Percentiles rank a stretch among this genome's conserved stretches.
phyloP scores from a whole-genome alignment of 2,888 invertebrate genomes.

The Strigamia crassipes region DNA sequence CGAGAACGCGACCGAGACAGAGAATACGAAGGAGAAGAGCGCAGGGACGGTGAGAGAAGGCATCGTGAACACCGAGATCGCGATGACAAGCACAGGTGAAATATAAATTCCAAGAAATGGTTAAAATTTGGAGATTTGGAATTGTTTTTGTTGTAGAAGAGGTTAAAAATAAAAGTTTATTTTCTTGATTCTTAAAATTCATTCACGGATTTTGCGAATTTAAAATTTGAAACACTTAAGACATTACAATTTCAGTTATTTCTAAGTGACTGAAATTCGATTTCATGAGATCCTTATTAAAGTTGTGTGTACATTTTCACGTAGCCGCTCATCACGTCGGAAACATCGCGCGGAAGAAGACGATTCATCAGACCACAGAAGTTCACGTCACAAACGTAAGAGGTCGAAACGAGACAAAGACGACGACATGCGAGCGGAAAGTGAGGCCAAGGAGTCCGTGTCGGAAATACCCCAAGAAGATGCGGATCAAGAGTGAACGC shows the following conservation, averaged over 20 bases:
- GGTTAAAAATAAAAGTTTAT: conserved; percentile 2
- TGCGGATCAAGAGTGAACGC: neutral
- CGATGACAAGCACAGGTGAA: conserved; percentile 50
- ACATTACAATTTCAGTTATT: too few relatives aligned
- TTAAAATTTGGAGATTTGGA: neutral
- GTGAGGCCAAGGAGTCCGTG: neutral
- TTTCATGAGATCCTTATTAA: neutral
- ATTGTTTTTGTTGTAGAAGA: neutral
- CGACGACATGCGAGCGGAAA: conserved; percentile 40
- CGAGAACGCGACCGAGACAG: conserved; percentile 53
- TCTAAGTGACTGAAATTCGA: too few relatives aligned
- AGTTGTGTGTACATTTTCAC: conserved; percentile 22
- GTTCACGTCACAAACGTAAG: conserved; percentile 68
- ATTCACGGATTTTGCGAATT: neutral
- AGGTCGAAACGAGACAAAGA: conserved; percentile 66
- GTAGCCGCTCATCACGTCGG: conserved; percentile 47
- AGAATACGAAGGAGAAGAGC: conserved; percentile 50
- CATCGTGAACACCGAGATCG: conserved; percentile 51
- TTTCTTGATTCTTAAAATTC: neutral
- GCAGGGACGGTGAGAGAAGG: conserved; percentile 50
- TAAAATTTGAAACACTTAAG: too few relatives aligned
- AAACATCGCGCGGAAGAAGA: conserved; percentile 49
- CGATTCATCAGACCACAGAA: conserved; percentile 53
- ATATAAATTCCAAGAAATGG: neutral
- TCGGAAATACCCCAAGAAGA: neutral